Conservation (phyloP, 2,113 vertebrate genomes). For the Eubucco bourcierii region DNA sequence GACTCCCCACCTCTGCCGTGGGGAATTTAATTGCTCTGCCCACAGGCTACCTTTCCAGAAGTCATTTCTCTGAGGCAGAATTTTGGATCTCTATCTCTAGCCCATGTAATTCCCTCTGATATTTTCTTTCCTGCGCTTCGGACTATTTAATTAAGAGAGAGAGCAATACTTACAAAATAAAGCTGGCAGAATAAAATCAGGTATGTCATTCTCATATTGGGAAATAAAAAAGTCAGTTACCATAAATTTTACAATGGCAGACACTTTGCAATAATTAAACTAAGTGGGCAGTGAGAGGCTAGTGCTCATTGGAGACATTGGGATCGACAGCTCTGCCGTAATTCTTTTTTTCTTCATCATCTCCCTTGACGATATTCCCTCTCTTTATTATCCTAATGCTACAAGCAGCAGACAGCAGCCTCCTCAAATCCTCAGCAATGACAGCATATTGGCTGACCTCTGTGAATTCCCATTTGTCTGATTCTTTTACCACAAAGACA, state of each 20-base stretch:
- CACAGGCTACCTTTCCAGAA: neutral
- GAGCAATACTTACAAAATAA: neutral
- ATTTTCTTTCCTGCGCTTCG: neutral
- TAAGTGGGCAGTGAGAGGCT: neutral
- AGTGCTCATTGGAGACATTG: neutral
- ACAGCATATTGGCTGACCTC: neutral
- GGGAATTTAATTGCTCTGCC: neutral
- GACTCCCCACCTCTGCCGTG: accelerated
- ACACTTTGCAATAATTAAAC: neutral
- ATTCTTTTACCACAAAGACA: neutral
- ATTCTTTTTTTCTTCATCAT: neutral
- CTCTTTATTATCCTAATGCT: neutral
- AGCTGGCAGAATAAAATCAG: neutral
- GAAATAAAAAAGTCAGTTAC: neutral
- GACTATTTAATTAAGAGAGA: neutral
- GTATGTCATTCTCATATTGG: neutral
- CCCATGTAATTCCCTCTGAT: neutral
- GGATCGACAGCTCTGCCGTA: neutral
- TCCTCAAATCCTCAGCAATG: neutral
- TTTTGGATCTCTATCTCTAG: neutral
- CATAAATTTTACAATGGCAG: accelerated
- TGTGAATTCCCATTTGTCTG: neutral
- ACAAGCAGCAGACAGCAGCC: neutral
- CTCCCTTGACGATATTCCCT: neutral
- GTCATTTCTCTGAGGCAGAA: neutral